These are phyloP conservation scores for Oreochromis tanganicae DNA, from an alignment of 2,113 vertebrate species.

Conservation along the genomic window DNA sequence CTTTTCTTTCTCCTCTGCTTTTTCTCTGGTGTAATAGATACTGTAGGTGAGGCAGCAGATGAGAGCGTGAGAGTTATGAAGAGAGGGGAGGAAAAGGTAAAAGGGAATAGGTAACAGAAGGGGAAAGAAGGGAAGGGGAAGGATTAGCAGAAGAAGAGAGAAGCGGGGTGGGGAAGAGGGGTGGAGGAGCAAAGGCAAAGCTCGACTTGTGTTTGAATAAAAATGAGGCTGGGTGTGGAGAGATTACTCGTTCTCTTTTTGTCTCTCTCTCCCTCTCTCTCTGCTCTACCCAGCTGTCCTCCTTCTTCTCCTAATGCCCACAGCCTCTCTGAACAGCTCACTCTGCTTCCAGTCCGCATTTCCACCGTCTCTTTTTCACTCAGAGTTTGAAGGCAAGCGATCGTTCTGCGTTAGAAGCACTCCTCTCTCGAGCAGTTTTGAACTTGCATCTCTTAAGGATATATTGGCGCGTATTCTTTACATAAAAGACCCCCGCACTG, in stretches of 20 bases:
- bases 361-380: neutral
- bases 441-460: neutral
- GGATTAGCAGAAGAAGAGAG: slow-evolving; percentile 4
- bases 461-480: neutral
- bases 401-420: neutral
- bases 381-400: neutral
- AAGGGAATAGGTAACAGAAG: slow-evolving; percentile 47
- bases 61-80: neutral
- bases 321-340: slow-evolving; percentile 12
- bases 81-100: neutral
- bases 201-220: slow-evolving; percentile 46
- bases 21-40: slow-evolving; percentile 22
- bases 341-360: slow-evolving; percentile 22
- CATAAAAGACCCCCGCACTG: neutral
- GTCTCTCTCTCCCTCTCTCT: neutral
- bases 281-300: slow-evolving; percentile 3
- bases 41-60: slow-evolving; percentile 14
- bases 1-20: neutral
- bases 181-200: slow-evolving; percentile 9
- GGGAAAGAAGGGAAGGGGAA: neutral
- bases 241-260: slow-evolving; percentile 48
- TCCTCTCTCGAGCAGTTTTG: neutral
- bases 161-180: neutral
- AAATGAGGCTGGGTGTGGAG: slow-evolving; percentile 56
- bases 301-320: slow-evolving; percentile 21